A percentile compares a stretch with the other conserved stretches of the same genome.
These are phyloP conservation scores for Dromius quadrimaculatus DNA, from an alignment of 2,888 invertebrate species.

Conservation along the genomic window DNA sequence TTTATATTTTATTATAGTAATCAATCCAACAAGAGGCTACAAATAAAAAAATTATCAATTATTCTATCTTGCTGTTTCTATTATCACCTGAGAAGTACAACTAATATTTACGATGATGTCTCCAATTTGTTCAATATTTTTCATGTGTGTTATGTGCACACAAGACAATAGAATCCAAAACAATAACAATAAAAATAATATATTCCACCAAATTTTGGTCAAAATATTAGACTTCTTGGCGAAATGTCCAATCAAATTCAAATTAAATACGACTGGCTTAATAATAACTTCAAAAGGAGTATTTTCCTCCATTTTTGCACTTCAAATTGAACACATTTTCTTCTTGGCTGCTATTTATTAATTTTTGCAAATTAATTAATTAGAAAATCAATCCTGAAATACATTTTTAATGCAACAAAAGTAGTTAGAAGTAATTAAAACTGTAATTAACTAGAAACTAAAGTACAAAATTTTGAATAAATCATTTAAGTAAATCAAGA, in stretches of 20 bases:
- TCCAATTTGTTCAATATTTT: slow-evolving; percentile 18
- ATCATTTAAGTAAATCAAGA: not conserved
- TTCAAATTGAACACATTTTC: not conserved
- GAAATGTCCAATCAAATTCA: not conserved
- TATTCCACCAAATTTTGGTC: not conserved
- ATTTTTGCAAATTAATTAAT: slow-evolving; percentile 17
- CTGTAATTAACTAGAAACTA: too few species aligned
- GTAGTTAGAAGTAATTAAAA: slow-evolving; percentile 24
- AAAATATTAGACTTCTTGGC: slow-evolving; percentile 1
- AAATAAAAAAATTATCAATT: not conserved
- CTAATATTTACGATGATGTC: slow-evolving; percentile 5
- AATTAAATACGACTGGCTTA: not conserved
- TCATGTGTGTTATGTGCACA: slow-evolving; percentile 16
- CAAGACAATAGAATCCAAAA: not conserved
- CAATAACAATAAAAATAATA: not conserved
- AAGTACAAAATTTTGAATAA: not conserved
- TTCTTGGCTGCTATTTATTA: not conserved
- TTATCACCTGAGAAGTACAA: slow-evolving; percentile 10
- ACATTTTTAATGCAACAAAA: slow-evolving; percentile 6
- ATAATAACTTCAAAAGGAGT: slow-evolving; percentile 10
- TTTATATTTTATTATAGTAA: slow-evolving; percentile 4
- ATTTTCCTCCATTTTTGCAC: not conserved
- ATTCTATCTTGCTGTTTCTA: too few species aligned
- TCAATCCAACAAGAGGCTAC: not conserved
- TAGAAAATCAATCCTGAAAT: slow-evolving; percentile 7